Evolutionary conservation across 2,888 invertebrate species (phyloP), one percentile per base, ranked within the genome.

Genomic region (Operophtera brumata): DNA sequence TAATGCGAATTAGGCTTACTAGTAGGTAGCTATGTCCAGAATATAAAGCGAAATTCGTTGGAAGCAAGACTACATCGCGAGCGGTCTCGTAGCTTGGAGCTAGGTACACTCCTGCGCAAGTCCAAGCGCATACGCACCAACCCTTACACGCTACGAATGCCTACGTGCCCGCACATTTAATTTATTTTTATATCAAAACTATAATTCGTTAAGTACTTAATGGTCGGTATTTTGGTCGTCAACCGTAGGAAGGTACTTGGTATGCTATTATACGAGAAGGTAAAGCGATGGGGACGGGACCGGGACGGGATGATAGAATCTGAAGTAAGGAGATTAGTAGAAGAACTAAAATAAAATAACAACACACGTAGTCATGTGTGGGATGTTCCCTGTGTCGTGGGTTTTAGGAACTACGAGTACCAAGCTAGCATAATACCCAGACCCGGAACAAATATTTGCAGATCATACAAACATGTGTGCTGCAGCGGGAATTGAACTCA

Each of bases 111-210:
- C 66, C 63, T 66, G 70, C 64, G 41, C 57, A 46, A 45, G 55
- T 40, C n/a, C 49, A 35, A 35, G 13, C 50, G 30, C 37, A 46
- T 35, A 41, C 20, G 20, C 39, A 39, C 46, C 54, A 55, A 57
- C 65, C 49, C 65, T 54, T 57, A 54, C 64, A 61, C 62, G 61
- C 63, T 54, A 64, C 61, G 70, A 69, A 77, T 75, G 71, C 74
- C 77, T 75, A 82, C 82, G 80, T 82, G 80, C 75, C 65, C 72
- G 71, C 70, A 73, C 78, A 84, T 80, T 80, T 69, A 74, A 77
- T 76, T 72, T 58, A 63, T 73, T 75, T 77, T 78, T 10, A 51
- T 25, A 54, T 52, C 43, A 47, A 41, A 32, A 39, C 44, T 35
- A 2, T n/a, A 35, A 12, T 30, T 30, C 30, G 30, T 30, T 30